These are phyloP conservation scores for Rosalia funebris DNA, from an alignment of 2,888 invertebrate genomes.

Conservation along the genomic window DNA sequence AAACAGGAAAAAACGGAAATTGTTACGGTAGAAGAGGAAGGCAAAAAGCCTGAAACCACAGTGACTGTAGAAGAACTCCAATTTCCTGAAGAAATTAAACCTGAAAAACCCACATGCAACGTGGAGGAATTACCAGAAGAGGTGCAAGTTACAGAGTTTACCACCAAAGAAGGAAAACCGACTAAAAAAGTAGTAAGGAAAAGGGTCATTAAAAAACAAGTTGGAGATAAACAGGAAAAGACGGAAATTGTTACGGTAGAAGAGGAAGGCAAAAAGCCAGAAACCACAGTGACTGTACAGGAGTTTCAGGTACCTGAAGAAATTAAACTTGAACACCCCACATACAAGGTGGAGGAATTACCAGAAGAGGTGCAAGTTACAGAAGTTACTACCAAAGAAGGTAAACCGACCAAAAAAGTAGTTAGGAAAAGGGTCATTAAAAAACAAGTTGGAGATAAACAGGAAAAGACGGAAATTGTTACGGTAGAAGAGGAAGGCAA, in stretches of 20 bases:
- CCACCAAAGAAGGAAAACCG: constrained; percentile 57
- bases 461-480: constrained; percentile 61
- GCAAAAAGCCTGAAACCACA: constrained; percentile 30
- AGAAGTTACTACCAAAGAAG: constrained; percentile 38
- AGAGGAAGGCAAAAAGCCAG: constrained; percentile 62
- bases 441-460: constrained; percentile 58
- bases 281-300: constrained; percentile 55
- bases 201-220: constrained; percentile 60
- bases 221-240: constrained; percentile 61
- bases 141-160: constrained; percentile 49
- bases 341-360: constrained; percentile 46
- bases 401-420: constrained; percentile 42
- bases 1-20: constrained; percentile 54
- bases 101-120: constrained; percentile 52
- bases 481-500: constrained; percentile 60
- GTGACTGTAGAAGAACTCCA: constrained; percentile 38
- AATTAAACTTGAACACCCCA: constrained; percentile 31
- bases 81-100: constrained; percentile 28
- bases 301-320: constrained; percentile 44
- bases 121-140: constrained; percentile 50
- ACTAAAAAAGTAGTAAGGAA: constrained; percentile 51
- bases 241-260: constrained; percentile 64
- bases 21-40: constrained; percentile 47
- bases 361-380: constrained; percentile 53
- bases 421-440: constrained; percentile 61